Evolutionary conservation across 2,113 vertebrate genomes (phyloP).

Genomic region (Atherinomorus stipes): DNA sequence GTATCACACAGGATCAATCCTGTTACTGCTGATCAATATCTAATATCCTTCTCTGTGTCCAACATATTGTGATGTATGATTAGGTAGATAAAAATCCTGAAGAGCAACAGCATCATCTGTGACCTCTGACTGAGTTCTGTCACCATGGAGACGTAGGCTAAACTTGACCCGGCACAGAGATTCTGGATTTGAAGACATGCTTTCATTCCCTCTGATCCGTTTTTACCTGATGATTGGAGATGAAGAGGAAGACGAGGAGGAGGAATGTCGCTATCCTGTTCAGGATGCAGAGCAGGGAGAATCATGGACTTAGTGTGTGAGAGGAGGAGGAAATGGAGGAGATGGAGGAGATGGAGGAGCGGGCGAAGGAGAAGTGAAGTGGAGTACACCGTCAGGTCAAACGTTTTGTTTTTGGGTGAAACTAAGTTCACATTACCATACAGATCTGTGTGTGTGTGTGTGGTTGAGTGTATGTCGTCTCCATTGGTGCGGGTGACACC

Average conservation of each 20-base stretch:
- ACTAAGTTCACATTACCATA: conserved; percentile 98
- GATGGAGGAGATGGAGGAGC: conserved; percentile 31
- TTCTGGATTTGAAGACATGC: too few species aligned
- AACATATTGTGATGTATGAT: too few species aligned
- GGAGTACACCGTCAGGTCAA: conserved; percentile 92
- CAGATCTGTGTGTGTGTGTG: conserved; percentile 15
- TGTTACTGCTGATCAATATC: too few species aligned
- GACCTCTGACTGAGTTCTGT: conserved; percentile 8
- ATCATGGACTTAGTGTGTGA: conserved; percentile 1
- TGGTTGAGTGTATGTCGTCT: conserved; percentile 44
- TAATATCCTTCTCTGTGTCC: too few species aligned
- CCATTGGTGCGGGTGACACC: conserved; percentile 70
- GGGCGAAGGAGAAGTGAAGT: conserved; percentile 78
- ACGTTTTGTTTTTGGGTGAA: conserved; percentile 90
- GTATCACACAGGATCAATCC: too few species aligned
- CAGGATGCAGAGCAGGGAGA: conserved; percentile 9
- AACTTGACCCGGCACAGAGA: conserved; percentile 7
- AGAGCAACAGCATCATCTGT: neutral
- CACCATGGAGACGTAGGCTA: conserved; percentile 17
- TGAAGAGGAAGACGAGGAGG: neutral
- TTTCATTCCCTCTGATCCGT: too few species aligned
- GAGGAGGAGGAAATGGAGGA: conserved; percentile 17
- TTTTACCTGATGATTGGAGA: too few species aligned
- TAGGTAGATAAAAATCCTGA: neutral
- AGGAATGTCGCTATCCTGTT: conserved; percentile 55